phyloP scores from a whole-genome alignment of 1,140 invertebrate genomes.

The Antheraea mylitta region DNA sequence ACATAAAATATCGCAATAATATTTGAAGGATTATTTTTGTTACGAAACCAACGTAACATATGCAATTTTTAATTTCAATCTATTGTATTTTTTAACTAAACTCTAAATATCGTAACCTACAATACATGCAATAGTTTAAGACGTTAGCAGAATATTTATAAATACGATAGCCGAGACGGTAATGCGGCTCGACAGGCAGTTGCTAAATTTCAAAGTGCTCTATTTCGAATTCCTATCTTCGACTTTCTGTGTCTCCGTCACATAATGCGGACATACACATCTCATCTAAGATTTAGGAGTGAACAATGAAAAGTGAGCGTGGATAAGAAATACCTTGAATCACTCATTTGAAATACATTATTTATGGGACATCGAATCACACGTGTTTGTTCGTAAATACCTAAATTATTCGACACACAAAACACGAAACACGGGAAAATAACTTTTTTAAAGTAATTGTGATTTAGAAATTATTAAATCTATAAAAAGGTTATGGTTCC shows the following conservation, averaged over 20 bases:
- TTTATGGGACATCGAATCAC: not conserved
- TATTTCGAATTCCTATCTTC: constrained; percentile 63
- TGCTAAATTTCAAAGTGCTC: constrained; percentile 76
- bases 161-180: constrained; percentile 68
- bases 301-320: not conserved
- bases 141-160: constrained; percentile 70
- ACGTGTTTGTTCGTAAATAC: no score
- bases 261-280: not conserved
- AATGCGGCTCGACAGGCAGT: constrained; percentile 71
- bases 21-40: no score
- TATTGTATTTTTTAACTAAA: constrained; percentile 46
- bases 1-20: no score
- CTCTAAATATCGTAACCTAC: constrained; percentile 68
- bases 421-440: not conserved
- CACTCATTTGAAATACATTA: not conserved
- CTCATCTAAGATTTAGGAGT: not conserved
- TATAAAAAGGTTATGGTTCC: no score
- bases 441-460: not conserved
- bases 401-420: not conserved
- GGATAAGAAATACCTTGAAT: not conserved
- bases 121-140: constrained; percentile 59
- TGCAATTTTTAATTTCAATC: no score
- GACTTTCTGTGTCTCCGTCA: constrained; percentile 48
- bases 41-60: no score
- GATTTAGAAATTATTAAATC: no score